These are phyloP conservation scores for Clupea harengus DNA, from an alignment of 2,113 vertebrate species.

Conservation along the genomic window DNA sequence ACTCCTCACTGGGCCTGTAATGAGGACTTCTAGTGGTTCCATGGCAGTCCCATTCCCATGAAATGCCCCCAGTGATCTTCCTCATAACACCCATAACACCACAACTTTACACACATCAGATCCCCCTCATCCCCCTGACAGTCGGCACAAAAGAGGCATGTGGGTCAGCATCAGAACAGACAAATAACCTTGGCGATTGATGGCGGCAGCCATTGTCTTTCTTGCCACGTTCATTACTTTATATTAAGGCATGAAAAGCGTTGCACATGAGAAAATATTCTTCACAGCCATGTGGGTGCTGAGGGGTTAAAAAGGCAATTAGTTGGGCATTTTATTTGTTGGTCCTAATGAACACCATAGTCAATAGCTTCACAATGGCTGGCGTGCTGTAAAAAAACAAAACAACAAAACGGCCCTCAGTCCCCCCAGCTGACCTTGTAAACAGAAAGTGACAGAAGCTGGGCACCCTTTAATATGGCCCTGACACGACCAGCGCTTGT, in stretches of 20 bases:
- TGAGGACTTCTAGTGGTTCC: background rate
- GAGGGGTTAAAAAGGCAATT: conserved; percentile 45
- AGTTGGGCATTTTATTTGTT: conserved; percentile 49
- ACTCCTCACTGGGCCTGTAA: background rate
- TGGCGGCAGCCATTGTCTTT: background rate
- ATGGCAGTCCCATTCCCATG: background rate
- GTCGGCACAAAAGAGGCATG: background rate
- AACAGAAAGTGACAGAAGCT: conserved; percentile 41
- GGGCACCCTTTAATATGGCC: conserved; percentile 39
- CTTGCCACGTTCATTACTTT: background rate
- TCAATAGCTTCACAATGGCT: conserved; percentile 53
- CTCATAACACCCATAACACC: background rate
- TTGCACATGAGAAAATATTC: background rate
- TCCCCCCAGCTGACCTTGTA: conserved; percentile 51
- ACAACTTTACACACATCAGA: conserved; percentile 10
- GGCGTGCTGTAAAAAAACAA: conserved; percentile 44
- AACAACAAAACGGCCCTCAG: background rate
- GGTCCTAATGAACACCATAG: conserved; percentile 54
- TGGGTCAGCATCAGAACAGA: background rate
- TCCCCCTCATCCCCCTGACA: background rate
- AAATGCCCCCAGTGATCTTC: background rate
- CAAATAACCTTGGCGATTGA: background rate
- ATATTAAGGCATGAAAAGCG: background rate
- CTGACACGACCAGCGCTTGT: conserved; percentile 13
- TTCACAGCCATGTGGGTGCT: background rate